Evolutionary conservation across 2,797 vertebrate species (phyloP).

Genomic region (Dicrostonyx torquatus): DNA sequence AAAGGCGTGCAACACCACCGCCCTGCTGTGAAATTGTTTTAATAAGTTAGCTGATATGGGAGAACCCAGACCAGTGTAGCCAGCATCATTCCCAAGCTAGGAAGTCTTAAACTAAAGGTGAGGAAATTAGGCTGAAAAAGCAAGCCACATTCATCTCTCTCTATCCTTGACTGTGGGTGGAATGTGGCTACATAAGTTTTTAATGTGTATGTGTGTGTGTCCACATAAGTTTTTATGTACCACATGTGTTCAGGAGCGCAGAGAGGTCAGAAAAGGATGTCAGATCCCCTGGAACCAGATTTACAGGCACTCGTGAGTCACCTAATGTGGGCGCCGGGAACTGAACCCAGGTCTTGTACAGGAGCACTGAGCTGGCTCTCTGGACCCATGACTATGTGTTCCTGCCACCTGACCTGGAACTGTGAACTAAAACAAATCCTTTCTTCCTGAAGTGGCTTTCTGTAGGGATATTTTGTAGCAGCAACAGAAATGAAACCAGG

Average conservation of each 20-base stretch:
- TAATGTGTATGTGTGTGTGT: background rate
- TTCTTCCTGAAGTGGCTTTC: background rate
- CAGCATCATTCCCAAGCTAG: background rate
- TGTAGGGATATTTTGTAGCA: background rate
- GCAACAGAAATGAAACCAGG: background rate
- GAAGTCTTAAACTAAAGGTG: background rate
- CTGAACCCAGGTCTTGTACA: background rate
- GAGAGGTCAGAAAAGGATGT: background rate
- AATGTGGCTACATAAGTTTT: background rate
- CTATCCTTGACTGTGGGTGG: background rate
- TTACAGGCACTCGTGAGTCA: background rate
- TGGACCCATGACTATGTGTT: background rate
- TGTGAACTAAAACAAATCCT: background rate
- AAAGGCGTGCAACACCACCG: no score
- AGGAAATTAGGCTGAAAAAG: background rate
- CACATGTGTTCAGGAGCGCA: background rate
- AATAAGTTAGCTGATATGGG: background rate
- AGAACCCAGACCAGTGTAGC: background rate
- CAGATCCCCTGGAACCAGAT: background rate
- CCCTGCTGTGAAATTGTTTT: no score
- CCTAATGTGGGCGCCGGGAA: background rate
- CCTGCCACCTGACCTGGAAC: background rate
- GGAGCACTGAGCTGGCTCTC: background rate
- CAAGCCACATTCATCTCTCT: background rate
- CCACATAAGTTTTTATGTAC: background rate